Percentiles rank a stretch among this genome's conserved stretches.
Conservation (phyloP, 2,797 vertebrate species). For the Gymnothorax reevesii region DNA sequence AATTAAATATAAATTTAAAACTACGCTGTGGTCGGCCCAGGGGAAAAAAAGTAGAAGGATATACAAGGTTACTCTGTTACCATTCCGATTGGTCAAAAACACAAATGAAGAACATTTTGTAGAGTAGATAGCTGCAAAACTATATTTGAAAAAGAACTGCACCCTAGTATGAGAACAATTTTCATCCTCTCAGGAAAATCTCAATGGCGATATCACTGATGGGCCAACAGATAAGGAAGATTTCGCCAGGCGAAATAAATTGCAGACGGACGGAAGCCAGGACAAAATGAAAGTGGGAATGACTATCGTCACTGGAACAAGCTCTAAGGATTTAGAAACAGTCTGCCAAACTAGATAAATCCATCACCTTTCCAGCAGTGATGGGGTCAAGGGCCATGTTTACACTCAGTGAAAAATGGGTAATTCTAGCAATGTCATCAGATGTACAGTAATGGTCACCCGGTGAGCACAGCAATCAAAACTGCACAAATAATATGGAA, state of each 20-base stretch:
- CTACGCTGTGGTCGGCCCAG: neutral
- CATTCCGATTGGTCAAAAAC: neutral
- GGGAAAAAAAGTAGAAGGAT: neutral
- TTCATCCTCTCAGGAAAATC: neutral
- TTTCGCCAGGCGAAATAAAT: neutral
- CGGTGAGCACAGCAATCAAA: no score
- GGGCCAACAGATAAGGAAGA: neutral
- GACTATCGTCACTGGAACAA: neutral
- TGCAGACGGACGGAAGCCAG: neutral
- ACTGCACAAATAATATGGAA: no score
- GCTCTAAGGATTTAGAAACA: neutral
- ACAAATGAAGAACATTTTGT: neutral
- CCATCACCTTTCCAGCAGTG: neutral
- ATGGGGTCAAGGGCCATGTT: neutral
- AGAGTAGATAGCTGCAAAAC: neutral
- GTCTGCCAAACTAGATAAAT: neutral
- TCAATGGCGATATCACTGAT: no score
- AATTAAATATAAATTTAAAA: neutral
- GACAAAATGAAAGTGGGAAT: neutral
- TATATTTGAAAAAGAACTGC: no score
- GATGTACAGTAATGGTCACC: no score
- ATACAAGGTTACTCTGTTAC: neutral
- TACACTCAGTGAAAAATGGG: neutral
- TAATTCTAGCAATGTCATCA: neutral
- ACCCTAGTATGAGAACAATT: no score